Evolutionary conservation across 1,140 invertebrate genomes (phyloP).

Genomic region (Saccostrea cuccullata): DNA sequence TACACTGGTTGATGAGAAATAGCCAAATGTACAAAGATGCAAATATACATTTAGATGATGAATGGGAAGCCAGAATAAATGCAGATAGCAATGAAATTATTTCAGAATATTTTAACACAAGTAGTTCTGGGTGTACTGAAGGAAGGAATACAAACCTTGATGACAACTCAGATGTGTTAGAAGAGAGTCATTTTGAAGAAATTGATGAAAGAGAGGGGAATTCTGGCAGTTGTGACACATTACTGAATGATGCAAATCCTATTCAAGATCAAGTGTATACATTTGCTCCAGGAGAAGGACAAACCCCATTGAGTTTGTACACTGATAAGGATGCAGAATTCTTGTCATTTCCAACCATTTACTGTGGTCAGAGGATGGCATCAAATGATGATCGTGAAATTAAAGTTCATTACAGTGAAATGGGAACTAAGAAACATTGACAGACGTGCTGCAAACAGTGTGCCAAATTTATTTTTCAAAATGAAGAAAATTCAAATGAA

Average conservation of each 20-base stretch:
- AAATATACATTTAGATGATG: conserved; percentile 22
- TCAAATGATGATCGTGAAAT: conserved; percentile 42
- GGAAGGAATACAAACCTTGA: background rate
- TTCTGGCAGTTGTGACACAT: conserved; percentile 35
- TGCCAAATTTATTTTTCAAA: conserved; percentile 33
- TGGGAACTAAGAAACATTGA: conserved; percentile 49
- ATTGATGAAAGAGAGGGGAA: background rate
- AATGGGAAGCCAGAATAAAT: background rate
- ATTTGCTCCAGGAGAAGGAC: background rate
- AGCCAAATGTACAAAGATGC: conserved; percentile 44
- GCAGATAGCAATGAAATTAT: background rate
- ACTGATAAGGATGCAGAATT: conserved; percentile 45
- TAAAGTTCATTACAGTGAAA: conserved; percentile 51
- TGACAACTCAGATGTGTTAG: background rate
- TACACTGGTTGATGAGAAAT: conserved; percentile 42
- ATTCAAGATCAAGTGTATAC: background rate
- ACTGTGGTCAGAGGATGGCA: conserved; percentile 45
- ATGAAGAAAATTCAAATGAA: conserved; percentile 48
- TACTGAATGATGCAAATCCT: background rate
- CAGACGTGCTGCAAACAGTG: conserved; percentile 43
- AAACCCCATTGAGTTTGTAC: conserved; percentile 48
- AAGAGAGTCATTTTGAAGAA: background rate
- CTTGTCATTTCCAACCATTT: conserved; percentile 52
- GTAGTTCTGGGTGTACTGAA: background rate
- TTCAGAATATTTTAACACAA: background rate